A percentile compares a stretch with the other conserved stretches of the same genome.
Conservation (phyloP, 2,797 vertebrate species). For the Morus bassanus region DNA sequence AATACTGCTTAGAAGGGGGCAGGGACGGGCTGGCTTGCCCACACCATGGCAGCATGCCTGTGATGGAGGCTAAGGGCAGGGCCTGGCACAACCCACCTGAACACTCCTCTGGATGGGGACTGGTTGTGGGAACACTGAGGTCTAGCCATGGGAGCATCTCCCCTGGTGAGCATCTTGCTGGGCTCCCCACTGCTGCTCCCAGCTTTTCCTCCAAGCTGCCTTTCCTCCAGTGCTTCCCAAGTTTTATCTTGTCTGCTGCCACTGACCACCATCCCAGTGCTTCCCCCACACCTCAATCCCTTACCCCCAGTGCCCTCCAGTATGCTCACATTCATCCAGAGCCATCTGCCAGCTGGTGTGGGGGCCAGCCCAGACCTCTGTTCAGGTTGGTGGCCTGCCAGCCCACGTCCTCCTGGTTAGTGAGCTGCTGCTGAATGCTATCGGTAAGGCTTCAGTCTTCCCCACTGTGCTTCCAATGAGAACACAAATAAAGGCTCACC, state of each 20-base stretch:
- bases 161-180: accelerated
- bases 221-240: background rate
- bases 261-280: background rate
- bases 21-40: background rate
- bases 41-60: background rate
- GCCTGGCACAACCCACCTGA: background rate
- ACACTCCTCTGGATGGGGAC: background rate
- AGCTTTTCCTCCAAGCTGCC: background rate
- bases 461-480: background rate
- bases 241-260: background rate
- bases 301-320: background rate
- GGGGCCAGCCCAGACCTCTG: background rate
- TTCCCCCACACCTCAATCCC: background rate
- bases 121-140: background rate
- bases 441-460: no score
- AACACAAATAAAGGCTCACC: background rate
- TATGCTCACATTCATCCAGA: background rate
- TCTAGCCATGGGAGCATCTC: background rate
- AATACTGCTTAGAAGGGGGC: background rate
- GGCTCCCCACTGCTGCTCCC: background rate
- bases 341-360: accelerated
- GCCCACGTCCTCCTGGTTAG: background rate
- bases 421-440: background rate
- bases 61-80: background rate
- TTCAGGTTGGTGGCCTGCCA: background rate